These are phyloP conservation scores for Apamea anceps DNA, from an alignment of 2,888 invertebrate species.

Conservation along the genomic window DNA sequence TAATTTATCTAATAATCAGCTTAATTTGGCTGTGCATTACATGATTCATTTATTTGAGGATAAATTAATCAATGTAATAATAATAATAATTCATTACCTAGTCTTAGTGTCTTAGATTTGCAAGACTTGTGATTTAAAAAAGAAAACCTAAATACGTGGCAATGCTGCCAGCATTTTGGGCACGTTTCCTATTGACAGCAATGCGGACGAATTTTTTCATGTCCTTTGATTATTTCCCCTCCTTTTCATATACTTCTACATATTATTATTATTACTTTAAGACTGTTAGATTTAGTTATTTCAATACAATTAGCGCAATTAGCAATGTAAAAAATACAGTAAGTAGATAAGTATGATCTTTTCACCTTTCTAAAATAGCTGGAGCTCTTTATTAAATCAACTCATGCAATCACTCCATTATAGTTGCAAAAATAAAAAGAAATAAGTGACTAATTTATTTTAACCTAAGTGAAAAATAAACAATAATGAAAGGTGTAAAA, in stretches of 20 bases:
- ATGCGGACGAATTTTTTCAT: too few species aligned
- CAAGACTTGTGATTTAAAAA: neutral
- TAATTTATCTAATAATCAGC: neutral
- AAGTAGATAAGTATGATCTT: neutral
- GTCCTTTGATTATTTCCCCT: too few species aligned
- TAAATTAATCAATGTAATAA: neutral
- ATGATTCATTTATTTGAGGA: too few species aligned
- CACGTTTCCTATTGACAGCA: too few species aligned
- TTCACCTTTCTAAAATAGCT: neutral
- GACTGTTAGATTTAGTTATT: too few species aligned
- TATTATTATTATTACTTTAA: too few species aligned
- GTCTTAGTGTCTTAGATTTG: neutral
- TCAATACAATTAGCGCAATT: too few species aligned
- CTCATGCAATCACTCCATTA: neutral
- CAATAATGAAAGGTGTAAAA: constrained; percentile 18
- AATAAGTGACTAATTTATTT: neutral
- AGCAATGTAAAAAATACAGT: neutral
- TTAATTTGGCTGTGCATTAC: neutral
- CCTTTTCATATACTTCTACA: too few species aligned
- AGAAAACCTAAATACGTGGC: neutral
- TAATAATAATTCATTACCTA: too few species aligned
- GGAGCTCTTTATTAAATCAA: neutral
- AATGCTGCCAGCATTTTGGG: too few species aligned
- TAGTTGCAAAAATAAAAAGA: neutral
- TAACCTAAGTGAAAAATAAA: constrained; percentile 5